A percentile compares a stretch with the other conserved stretches of the same genome.
These are phyloP conservation scores for Sanderia malayensis DNA, from an alignment of 30 jellyfish, hydroid and myxozoan genomes.

Conservation along the genomic window DNA sequence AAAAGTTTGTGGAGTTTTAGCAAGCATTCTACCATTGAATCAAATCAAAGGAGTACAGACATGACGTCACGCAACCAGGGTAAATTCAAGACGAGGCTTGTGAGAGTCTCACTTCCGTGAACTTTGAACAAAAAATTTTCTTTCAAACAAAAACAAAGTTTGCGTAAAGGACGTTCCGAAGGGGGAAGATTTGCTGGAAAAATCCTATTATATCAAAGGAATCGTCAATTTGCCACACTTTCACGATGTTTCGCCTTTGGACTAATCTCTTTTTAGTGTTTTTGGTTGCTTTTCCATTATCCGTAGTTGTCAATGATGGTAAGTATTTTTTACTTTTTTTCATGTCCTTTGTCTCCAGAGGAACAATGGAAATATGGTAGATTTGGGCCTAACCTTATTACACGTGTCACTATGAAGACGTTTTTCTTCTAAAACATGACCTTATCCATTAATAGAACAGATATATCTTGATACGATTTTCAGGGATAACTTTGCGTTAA, in stretches of 20 bases:
- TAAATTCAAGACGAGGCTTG: background rate
- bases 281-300: constrained; percentile 53
- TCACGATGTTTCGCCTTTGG: constrained; percentile 64
- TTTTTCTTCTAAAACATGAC: background rate
- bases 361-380: background rate
- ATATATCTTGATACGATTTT: no score
- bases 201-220: constrained; percentile 28
- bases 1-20: no score
- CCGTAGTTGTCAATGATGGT: constrained; percentile 37
- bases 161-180: background rate
- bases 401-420: constrained; percentile 30
- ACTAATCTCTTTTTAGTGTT: constrained; percentile 48
- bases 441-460: background rate
- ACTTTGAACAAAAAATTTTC: background rate
- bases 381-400: constrained; percentile 23
- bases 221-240: constrained; percentile 7
- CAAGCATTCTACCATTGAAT: no score
- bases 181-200: constrained; percentile 11
- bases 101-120: constrained; percentile 5
- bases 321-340: background rate
- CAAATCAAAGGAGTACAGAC: no score
- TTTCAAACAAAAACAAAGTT: background rate
- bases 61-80: background rate
- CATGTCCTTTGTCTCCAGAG: background rate
- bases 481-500: no score